Percentiles rank a stretch among this genome's conserved stretches.
These are phyloP conservation scores for Chaetura pelagica DNA, from an alignment of 2,113 vertebrate genomes.

Conservation along the genomic window DNA sequence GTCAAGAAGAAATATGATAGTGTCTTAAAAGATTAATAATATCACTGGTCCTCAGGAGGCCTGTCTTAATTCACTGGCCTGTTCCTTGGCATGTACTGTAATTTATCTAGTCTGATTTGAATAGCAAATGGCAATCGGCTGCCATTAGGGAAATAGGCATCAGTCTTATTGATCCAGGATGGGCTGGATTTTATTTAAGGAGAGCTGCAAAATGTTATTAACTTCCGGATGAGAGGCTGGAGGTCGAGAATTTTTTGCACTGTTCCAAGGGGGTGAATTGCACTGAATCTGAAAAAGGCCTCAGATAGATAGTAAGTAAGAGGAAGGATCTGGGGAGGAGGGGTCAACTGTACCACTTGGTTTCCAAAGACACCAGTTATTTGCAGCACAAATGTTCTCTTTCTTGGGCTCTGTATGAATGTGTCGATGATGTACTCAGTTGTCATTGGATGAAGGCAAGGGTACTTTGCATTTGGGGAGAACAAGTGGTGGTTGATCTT, in stretches of 20 bases:
- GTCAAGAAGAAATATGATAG: conserved; percentile 91
- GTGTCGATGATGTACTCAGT: neutral
- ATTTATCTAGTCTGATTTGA: conserved; percentile 91
- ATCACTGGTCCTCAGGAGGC: conserved; percentile 86
- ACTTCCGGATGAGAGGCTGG: conserved; percentile 77
- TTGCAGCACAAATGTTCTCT: conserved; percentile 26
- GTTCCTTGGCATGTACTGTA: conserved; percentile 90
- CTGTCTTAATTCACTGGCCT: conserved; percentile 91
- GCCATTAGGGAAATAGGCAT: conserved; percentile 90
- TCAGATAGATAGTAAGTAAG: neutral
- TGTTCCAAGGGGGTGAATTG: conserved; percentile 18
- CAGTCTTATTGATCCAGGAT: conserved; percentile 88
- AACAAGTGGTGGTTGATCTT: neutral
- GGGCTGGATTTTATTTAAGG: conserved; percentile 87
- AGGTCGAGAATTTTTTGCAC: conserved; percentile 63
- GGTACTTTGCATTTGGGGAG: neutral
- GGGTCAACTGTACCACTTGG: neutral
- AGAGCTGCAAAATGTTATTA: conserved; percentile 84
- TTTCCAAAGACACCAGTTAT: conserved; percentile 6
- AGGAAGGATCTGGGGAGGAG: neutral
- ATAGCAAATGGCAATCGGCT: conserved; percentile 90
- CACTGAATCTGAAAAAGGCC: conserved; percentile 59
- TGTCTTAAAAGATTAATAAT: conserved; percentile 93
- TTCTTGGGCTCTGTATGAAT: neutral
- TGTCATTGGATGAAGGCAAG: neutral